Evolutionary conservation across 1,140 invertebrate species (phyloP).

Genomic region (Monomorium pharaonis): DNA sequence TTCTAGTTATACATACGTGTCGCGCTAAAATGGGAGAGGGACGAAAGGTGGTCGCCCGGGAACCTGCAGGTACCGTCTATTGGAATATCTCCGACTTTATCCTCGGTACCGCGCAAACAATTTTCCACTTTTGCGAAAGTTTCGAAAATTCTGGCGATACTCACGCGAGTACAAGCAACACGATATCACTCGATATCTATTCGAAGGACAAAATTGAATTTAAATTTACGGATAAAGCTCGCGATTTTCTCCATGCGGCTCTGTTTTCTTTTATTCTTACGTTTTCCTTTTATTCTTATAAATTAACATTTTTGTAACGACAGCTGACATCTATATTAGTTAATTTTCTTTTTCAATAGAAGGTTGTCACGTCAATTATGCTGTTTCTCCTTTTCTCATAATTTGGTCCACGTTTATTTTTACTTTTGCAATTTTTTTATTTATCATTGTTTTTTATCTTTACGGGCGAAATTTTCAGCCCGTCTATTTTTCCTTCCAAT

Average conservation of each 20-base stretch:
- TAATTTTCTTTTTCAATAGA: conserved; percentile 13
- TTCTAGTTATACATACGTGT: conserved; percentile 72
- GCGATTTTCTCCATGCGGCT: not conserved
- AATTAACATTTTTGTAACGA: not conserved
- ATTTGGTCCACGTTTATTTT: conserved; percentile 2
- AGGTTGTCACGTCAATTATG: not conserved
- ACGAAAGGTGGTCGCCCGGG: conserved; percentile 54
- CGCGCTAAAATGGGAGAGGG: conserved; percentile 29
- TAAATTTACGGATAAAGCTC: conserved; percentile 2
- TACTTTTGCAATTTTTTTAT: not conserved
- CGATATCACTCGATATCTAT: not conserved
- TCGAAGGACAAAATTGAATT: not conserved
- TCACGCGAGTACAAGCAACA: not conserved
- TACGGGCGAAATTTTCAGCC: not conserved
- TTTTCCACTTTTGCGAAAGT: conserved; percentile 26
- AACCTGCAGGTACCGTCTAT: conserved; percentile 47
- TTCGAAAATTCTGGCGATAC: conserved; percentile 15
- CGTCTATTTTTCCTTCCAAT: not conserved
- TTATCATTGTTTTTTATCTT: conserved; percentile 4
- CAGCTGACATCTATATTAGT: not conserved
- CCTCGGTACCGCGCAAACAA: conserved; percentile 13
- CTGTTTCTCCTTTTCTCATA: not conserved
- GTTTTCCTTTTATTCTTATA: not conserved
- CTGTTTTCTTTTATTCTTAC: not conserved
- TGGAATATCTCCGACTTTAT: conserved; percentile 7